phyloP scores from a whole-genome alignment of 2,888 invertebrate species.

The Acanthosepion esculentum region DNA sequence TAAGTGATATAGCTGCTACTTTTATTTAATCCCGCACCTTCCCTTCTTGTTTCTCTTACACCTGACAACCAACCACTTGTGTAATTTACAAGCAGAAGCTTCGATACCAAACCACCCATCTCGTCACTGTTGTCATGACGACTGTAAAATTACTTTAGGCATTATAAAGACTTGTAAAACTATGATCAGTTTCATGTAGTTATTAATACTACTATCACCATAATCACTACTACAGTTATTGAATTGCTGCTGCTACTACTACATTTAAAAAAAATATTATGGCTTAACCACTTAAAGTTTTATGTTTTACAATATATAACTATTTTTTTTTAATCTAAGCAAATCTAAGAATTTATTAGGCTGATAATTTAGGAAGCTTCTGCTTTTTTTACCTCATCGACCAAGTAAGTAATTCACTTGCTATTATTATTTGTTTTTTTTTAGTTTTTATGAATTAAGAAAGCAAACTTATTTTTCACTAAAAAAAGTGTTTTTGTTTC shows the following conservation, averaged over 20 bases:
- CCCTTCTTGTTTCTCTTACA: neutral
- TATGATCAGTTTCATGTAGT: neutral
- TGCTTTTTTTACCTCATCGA: neutral
- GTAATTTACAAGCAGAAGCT: slow-evolving; percentile 33
- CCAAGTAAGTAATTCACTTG: neutral
- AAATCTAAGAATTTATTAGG: neutral
- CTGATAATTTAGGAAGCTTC: neutral
- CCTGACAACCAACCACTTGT: slow-evolving; percentile 10
- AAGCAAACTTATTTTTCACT: neutral
- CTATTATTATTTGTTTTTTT: neutral
- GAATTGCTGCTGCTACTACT: neutral
- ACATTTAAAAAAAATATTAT: neutral
- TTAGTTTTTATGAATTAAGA: too few species aligned
- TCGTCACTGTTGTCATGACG: slow-evolving; percentile 11
- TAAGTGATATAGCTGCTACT: neutral
- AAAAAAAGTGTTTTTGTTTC: neutral
- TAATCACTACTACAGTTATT: neutral
- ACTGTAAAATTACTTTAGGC: neutral
- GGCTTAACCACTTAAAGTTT: neutral
- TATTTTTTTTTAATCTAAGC: neutral
- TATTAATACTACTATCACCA: neutral
- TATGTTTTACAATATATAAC: neutral
- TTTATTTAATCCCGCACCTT: neutral
- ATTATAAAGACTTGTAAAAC: slow-evolving; percentile 2
- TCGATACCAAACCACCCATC: neutral